Base-by-base conservation (phyloP, 2,797 vertebrate species). In the Varecia variegata region DNA sequence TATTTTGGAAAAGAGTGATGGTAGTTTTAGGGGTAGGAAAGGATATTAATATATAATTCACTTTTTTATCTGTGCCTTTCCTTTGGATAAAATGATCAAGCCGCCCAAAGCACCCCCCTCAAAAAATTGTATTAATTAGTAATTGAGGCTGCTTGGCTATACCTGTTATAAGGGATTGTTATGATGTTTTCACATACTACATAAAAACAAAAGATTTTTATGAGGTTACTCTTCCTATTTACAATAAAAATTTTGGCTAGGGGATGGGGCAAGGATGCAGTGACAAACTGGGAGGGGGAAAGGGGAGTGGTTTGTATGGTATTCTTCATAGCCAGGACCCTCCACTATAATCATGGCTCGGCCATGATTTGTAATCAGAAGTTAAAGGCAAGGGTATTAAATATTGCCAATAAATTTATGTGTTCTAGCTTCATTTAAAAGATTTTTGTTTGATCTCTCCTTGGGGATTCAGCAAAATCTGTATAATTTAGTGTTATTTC, bases 341-440 rank as follows among this genome's bases (percentile, higher is more conserved):
- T 89, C 47, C 18, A 35, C 84, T 81, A 52, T 52, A 86, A 85
- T 52, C 50, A 52, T 27, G 12, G 62, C 25, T 88, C 15, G 13
- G 12, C 23, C 35, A 20, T 94, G 71, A 88, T 82, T 96, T 90
- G 81, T 77, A 68, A 62, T 84, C 65, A 62, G 70, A 94, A 92
- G 15, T 40, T 68, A 84, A 92, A 90, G 32, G 17, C 45, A 85
- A 76, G 84, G 38, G 87, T 87, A 56, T 74, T 35, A 65, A 84
- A 60, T 94, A 52, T 87, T 94, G 5, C 71, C 52, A 74, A 54
- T 18, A 93, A 10, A 40, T 68, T 67, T 82, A 2, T 89, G 18
- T 91, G 13, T 82, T 93, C 12, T 30, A 67, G 30, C 20, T 93
- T 82, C 9, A 70, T 85, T 52, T 86, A 62, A 92, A 65, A 52